Conservation (phyloP, 2,113 vertebrate species). For the Dipodomys spectabilis region DNA sequence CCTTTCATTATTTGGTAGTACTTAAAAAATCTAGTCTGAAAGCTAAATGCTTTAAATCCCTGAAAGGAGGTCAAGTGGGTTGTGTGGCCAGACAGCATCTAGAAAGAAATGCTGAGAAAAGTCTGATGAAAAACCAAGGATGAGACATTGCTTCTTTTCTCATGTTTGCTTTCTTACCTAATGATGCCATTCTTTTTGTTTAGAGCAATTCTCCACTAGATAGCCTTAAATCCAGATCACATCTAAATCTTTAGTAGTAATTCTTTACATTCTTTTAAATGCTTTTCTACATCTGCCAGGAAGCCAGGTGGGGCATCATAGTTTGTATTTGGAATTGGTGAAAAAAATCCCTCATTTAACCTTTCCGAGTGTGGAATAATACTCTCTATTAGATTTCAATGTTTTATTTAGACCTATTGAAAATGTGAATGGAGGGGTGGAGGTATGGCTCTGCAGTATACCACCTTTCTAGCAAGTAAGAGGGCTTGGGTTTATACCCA, state of each 20-base stretch:
- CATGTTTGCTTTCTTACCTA: not conserved
- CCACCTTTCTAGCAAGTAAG: no score
- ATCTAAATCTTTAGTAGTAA: constrained; percentile 7
- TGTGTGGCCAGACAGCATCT: constrained; percentile 5
- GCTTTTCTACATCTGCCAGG: not conserved
- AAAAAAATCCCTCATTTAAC: not conserved
- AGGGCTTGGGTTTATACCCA: no score
- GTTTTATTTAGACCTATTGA: constrained; percentile 34
- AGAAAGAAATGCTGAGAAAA: constrained; percentile 52
- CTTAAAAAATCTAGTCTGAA: constrained; percentile 49
- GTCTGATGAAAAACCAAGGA: not conserved
- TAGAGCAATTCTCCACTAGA: not conserved
- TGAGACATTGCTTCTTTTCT: not conserved
- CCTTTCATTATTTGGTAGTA: constrained; percentile 28
- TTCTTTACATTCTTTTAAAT: constrained; percentile 14
- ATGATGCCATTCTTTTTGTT: not conserved
- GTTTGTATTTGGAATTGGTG: constrained; percentile 38
- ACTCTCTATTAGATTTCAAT: constrained; percentile 61
- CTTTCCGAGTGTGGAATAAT: not conserved
- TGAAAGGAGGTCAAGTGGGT: constrained; percentile 44
- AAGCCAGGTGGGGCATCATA: not conserved
- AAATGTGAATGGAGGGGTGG: not conserved
- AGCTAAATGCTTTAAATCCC: constrained; percentile 46
- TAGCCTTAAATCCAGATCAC: not conserved
- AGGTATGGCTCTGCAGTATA: no score